Conservation (phyloP, 2,113 vertebrate genomes). For the Phyllostomus hastatus region DNA sequence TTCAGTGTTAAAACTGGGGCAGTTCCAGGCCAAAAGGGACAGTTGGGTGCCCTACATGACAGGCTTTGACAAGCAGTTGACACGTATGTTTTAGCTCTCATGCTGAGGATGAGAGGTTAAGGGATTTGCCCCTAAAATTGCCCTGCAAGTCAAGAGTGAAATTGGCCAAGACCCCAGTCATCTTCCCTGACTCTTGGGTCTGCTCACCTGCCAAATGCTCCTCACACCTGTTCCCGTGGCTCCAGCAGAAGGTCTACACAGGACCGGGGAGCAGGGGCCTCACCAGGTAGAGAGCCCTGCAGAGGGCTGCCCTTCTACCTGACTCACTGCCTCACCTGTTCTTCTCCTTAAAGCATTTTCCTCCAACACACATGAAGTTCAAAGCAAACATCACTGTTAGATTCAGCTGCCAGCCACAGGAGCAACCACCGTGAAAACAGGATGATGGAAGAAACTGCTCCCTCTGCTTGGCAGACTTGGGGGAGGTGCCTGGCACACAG, state of each 20-base stretch:
- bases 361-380: not conserved
- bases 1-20: not conserved
- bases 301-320: not conserved
- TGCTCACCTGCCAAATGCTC: not conserved
- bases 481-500: not conserved
- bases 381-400: not conserved
- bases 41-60: not conserved
- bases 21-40: not conserved
- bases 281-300: not conserved
- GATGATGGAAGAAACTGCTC: not conserved
- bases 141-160: not conserved
- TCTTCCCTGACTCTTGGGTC: not conserved
- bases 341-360: not conserved
- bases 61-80: not conserved
- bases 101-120: not conserved
- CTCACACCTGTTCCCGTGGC: not conserved
- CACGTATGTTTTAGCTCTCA: accelerated
- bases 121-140: too few species aligned
- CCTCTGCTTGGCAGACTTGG: not conserved
- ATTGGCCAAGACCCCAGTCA: accelerated
- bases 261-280: accelerated
- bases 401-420: not conserved
- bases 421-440: not conserved
- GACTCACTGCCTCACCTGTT: not conserved
- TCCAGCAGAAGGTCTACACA: accelerated